Evolutionary conservation across 2,113 vertebrate genomes (phyloP), one percentile per base, ranked within the genome.

Genomic region (Passer montanus): DNA sequence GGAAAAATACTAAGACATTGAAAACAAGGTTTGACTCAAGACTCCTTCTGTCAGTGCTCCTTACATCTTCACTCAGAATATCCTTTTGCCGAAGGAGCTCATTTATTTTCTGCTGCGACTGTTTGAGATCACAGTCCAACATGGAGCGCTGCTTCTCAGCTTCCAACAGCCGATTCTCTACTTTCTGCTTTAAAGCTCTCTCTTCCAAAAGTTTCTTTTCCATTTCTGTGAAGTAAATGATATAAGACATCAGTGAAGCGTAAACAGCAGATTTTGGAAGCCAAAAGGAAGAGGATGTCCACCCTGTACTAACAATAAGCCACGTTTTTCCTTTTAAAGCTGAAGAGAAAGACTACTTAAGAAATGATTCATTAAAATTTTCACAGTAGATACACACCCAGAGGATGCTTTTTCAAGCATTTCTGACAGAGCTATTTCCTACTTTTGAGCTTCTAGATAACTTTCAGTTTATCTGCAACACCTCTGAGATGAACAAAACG

Each of bases 111-210:
- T 99, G 99, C 73, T 99, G 98, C 0, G 99, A 98, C 96, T 99
- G 99, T 93, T 99, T 99, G 89, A 99, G 98, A 97, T 99, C 99
- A 24, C 99, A 99, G 97, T 99, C 99, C 93, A 99, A 97, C 98
- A 99, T 98, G 69, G 99, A 99, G 95, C 99, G 98, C 78, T 98
- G 98, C 90, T 99, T 99, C 98, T 99, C 99, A 93, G 98, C 98
- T 94, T 99, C 99, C 91, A 99, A 96, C 66, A 99, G 96, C 28
- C 98, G 96, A 97, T 99, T 99, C 96, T 99, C 99, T 77, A 99
- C 98, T 70, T 98, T 98, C 75, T 99, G 98, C 91, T 99, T 99
- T 58, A 98, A 98, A 41, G 97, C 93, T 84, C 99, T 98, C 89
- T 99, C 99, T 95, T 99, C 99, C 53, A 98, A 95, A 88, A 99